Evolutionary conservation across 2,888 invertebrate genomes (phyloP).

Genomic region (Drepana falcataria): DNA sequence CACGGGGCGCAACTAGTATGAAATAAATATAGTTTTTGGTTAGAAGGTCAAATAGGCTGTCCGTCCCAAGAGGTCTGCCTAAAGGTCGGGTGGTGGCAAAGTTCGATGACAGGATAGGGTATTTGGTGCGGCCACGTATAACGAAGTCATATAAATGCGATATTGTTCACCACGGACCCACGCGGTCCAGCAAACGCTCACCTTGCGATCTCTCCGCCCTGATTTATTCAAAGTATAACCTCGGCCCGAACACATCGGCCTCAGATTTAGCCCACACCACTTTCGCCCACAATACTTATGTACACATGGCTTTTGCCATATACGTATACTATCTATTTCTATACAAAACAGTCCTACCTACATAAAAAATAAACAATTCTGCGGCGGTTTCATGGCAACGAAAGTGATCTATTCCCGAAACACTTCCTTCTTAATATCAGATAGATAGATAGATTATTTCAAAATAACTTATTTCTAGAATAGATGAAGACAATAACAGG

Average conservation of each 20-base stretch:
- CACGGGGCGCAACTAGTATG: no score
- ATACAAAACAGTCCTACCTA: conserved; percentile 2
- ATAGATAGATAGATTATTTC: no score
- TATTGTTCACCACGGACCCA: conserved; percentile 33
- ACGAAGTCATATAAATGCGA: conserved; percentile 58
- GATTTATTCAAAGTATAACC: conserved; percentile 56
- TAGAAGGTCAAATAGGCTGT: background rate
- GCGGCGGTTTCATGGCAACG: no score
- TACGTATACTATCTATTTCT: conserved; percentile 1
- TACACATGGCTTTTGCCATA: conserved; percentile 8
- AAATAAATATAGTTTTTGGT: background rate
- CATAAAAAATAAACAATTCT: conserved; percentile 1
- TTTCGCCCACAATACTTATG: conserved; percentile 33
- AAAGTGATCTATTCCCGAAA: no score
- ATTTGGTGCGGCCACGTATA: conserved; percentile 28
- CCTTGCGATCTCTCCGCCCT: conserved; percentile 41
- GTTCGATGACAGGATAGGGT: conserved; percentile 35
- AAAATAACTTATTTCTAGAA: no score
- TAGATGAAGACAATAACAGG: no score
- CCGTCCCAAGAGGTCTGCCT: background rate
- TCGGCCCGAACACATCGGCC: conserved; percentile 29
- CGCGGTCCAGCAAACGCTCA: conserved; percentile 23
- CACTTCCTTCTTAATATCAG: no score
- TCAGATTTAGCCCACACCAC: conserved; percentile 34
- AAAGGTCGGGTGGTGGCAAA: conserved; percentile 24